A percentile compares a stretch with the other conserved stretches of the same genome.
Evolutionary conservation across 2,888 invertebrate genomes (phyloP).

Genomic region (Heliconius ismenius): DNA sequence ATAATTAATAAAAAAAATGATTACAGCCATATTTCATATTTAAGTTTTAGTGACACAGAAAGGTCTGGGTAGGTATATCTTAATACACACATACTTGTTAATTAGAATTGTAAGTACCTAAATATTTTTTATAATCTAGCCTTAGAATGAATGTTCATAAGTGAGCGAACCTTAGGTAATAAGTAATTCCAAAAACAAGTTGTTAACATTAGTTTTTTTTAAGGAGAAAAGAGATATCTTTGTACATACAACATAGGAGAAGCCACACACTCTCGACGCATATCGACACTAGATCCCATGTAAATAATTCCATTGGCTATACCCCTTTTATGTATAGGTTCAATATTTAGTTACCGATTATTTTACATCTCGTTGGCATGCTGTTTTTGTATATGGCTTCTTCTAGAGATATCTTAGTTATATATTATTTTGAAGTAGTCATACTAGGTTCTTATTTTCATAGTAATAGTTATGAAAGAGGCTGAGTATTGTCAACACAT

Average conservation of each 20-base stretch:
- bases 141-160: neutral
- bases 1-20: neutral
- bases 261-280: conserved; percentile 5
- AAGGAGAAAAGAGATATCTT: conserved; percentile 11
- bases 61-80: neutral
- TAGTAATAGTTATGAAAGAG: neutral
- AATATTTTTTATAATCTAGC: neutral
- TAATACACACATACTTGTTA: neutral
- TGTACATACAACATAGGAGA: conserved; percentile 26
- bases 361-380: neutral
- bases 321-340: neutral
- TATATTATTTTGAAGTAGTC: neutral
- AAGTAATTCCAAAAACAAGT: neutral
- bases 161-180: neutral
- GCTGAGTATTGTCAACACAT: neutral
- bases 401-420: conserved; percentile 20
- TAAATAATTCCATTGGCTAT: neutral
- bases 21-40: conserved; percentile 4
- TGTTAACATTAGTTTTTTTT: conserved; percentile 3
- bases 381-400: conserved; percentile 2
- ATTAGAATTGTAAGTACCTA: neutral
- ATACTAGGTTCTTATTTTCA: neutral
- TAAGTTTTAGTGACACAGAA: neutral
- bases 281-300: neutral
- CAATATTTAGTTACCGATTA: neutral